Conservation (phyloP, 2,797 vertebrate species). For the Poeciliopsis turneri region DNA sequence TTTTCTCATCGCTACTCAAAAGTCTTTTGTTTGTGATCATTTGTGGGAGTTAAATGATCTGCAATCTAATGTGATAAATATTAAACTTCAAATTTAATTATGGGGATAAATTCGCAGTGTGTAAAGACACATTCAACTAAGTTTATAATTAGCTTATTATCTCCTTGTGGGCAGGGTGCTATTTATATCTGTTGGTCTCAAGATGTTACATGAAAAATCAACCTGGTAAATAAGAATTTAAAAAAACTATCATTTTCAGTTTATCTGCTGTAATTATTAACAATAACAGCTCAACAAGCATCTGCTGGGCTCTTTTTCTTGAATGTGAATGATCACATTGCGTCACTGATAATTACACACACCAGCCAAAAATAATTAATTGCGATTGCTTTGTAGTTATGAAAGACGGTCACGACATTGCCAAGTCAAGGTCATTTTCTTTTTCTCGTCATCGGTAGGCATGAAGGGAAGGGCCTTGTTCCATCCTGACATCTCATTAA, state of each 20-base stretch:
- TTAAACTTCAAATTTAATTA: slow-evolving; percentile 18
- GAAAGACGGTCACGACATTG: slow-evolving; percentile 70
- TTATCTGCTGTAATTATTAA: slow-evolving; percentile 38
- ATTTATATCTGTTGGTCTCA: slow-evolving; percentile 3
- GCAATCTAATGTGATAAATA: slow-evolving; percentile 17
- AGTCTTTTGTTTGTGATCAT: slow-evolving; percentile 10
- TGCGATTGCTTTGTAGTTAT: slow-evolving; percentile 38
- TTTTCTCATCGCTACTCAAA: slow-evolving; percentile 13
- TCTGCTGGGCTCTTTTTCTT: slow-evolving; percentile 30
- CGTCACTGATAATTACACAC: slow-evolving; percentile 36
- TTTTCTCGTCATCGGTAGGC: slow-evolving; percentile 62
- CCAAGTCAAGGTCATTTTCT: slow-evolving; percentile 63
- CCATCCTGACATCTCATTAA: slow-evolving; percentile 83
- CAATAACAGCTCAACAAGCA: slow-evolving; percentile 37
- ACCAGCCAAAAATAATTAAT: slow-evolving; percentile 57
- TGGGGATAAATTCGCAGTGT: neutral
- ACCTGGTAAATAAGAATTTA: neutral
- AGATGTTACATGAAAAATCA: slow-evolving; percentile 2
- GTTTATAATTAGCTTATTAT: slow-evolving; percentile 54
- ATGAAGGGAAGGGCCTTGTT: slow-evolving; percentile 72
- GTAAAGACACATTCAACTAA: slow-evolving; percentile 24
- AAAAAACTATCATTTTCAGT: slow-evolving; percentile 20
- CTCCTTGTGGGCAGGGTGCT: slow-evolving; percentile 14
- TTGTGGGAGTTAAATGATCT: slow-evolving; percentile 13
- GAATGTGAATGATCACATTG: slow-evolving; percentile 25